A percentile compares a stretch with the other conserved stretches of the same genome.
Conservation (phyloP, 2,797 vertebrate genomes). For the Parauchenoglanis ngamensis region DNA sequence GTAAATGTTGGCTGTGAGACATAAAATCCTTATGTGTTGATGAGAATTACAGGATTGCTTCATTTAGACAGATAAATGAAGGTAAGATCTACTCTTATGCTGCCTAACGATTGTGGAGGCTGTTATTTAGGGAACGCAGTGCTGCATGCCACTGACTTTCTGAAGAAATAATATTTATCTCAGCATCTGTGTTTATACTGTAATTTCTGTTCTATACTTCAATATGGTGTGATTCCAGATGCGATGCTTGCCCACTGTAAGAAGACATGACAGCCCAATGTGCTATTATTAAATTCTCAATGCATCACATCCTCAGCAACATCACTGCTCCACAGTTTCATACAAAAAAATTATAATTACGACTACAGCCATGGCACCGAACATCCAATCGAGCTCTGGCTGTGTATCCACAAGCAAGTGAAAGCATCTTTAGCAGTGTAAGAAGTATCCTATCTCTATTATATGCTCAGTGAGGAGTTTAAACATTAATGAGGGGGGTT, state of each 20-base stretch:
- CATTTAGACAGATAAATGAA: not conserved
- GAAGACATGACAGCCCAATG: constrained; percentile 5
- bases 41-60: not conserved
- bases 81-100: not conserved
- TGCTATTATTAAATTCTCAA: not conserved
- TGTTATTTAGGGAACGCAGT: not conserved
- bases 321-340: not conserved
- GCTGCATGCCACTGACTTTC: not conserved
- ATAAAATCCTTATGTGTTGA: not conserved
- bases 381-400: constrained; percentile 27
- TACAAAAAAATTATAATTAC: constrained; percentile 3
- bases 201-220: not conserved
- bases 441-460: not conserved
- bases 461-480: constrained; percentile 15
- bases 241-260: not conserved
- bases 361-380: constrained; percentile 20
- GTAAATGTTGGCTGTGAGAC: not conserved
- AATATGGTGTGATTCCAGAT: not conserved
- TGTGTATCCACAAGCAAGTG: constrained; percentile 32
- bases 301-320: not conserved
- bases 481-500: constrained; percentile 36
- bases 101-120: not conserved
- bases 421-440: constrained; percentile 25
- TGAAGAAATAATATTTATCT: not conserved
- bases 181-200: not conserved